phyloP scores from a whole-genome alignment of 2,113 vertebrate species.

The Guaruba guarouba region DNA sequence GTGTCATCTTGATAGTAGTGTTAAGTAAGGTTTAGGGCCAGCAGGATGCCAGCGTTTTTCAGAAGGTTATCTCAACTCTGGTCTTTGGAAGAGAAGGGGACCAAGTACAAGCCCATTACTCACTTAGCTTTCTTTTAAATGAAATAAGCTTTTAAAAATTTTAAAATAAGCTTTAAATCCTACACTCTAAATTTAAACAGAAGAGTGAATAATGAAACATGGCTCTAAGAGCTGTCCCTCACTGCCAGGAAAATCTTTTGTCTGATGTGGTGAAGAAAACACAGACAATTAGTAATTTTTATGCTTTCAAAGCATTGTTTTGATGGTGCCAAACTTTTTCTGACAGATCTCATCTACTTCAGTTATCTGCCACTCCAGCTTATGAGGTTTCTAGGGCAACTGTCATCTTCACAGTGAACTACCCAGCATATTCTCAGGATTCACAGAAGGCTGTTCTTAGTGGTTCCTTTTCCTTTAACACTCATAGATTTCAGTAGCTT shows the following conservation, averaged over 20 bases:
- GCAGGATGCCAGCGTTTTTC: not conserved
- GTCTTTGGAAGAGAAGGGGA: not conserved
- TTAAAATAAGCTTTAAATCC: conserved; percentile 1
- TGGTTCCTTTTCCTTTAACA: not conserved
- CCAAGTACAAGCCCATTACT: not conserved
- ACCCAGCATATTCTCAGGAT: not conserved
- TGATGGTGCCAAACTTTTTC: conserved; percentile 45
- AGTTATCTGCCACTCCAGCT: conserved; percentile 1
- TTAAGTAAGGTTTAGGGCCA: not conserved
- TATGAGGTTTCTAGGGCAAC: conserved; percentile 55
- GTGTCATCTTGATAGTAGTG: not conserved
- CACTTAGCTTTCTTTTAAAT: not conserved
- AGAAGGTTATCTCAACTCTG: not conserved
- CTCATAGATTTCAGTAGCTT: not conserved
- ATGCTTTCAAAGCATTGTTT: conserved; percentile 47
- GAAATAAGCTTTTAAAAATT: not conserved
- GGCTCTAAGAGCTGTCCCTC: not conserved
- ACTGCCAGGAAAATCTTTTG: conserved; percentile 25
- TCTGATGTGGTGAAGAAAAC: conserved; percentile 33
- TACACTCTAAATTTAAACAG: conserved; percentile 8
- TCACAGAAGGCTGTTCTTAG: not conserved
- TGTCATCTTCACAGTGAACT: not conserved
- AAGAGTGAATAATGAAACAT: conserved; percentile 13
- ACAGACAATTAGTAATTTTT: conserved; percentile 49
- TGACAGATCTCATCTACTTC: conserved; percentile 39